phyloP scores from a whole-genome alignment of 2,888 invertebrate species.

The Drosophila histrio region DNA sequence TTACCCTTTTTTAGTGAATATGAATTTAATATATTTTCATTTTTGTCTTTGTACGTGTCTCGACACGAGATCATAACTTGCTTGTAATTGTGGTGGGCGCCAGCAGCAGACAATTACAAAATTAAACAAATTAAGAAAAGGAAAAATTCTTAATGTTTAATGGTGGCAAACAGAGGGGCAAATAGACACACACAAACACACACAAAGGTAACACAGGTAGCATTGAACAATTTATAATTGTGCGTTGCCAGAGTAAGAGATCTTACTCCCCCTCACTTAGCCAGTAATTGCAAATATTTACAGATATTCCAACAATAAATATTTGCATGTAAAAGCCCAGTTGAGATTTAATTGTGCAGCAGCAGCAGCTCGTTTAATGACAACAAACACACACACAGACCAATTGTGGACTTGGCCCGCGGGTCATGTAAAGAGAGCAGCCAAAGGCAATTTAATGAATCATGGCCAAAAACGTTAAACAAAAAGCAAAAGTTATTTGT shows the following conservation, averaged over 20 bases:
- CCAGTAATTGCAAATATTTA: slow-evolving; percentile 65
- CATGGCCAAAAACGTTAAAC: slow-evolving; percentile 21
- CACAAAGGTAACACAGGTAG: slow-evolving; percentile 59
- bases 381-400: slow-evolving; percentile 23
- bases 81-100: neutral
- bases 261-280: neutral
- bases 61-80: slow-evolving; percentile 1
- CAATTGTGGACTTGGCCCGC: slow-evolving; percentile 47
- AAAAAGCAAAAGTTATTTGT: slow-evolving; percentile 17
- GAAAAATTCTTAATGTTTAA: slow-evolving; percentile 52
- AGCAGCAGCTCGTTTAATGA: slow-evolving; percentile 31
- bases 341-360: slow-evolving; percentile 56
- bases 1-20: neutral
- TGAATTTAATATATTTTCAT: neutral
- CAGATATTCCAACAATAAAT: slow-evolving; percentile 64
- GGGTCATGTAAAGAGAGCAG: slow-evolving; percentile 60
- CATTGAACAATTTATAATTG: slow-evolving; percentile 77
- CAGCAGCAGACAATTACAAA: slow-evolving; percentile 36
- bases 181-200: slow-evolving; percentile 53
- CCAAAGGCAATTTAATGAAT: slow-evolving; percentile 32
- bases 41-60: too few relatives aligned
- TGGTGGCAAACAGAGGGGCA: slow-evolving; percentile 52
- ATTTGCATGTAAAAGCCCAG: slow-evolving; percentile 56
- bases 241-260: slow-evolving; percentile 50
- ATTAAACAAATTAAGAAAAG: slow-evolving; percentile 37